Evolutionary conservation across 2,113 vertebrate genomes (phyloP), one percentile per base, ranked within the genome.

Genomic region (Condylura cristata): DNA sequence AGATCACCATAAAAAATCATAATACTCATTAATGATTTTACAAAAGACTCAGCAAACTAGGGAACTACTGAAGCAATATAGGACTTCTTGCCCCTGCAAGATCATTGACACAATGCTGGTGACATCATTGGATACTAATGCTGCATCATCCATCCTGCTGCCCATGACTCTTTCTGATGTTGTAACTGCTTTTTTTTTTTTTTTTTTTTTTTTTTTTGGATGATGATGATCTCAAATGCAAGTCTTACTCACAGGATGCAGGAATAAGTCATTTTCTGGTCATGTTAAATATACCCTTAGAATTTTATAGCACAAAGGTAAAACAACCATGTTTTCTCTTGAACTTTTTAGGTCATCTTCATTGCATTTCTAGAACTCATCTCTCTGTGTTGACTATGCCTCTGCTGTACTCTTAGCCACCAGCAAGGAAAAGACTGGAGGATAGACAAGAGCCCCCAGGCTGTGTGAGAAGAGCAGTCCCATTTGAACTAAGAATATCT

Each of bases 61-160:
- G 48, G 85, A 71, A 76, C 11, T 75, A 90, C 3, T 93, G 71
- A 90, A 91, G n/a, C 28, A 79, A 95, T 86, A 89, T 22, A 82
- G 10, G 76, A 46, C 12, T 72, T 91, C 37, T 86, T 87, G 24
- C 3, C 26, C 12, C 63, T 63, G 56, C 8, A 51, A 30, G 28
- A 60, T 68, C 28, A 92, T 71, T 94, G 53, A 58, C 39, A 71
- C 74, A 82, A 85, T 82, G 10, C 26, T 90, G 60, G 48, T 94
- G 65, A 87, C 28, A 48, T 88, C 32, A 92, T 90, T 83, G 20
- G 18, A 46, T 48, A 75, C 24, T 74, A 92, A 87, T 4, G 32
- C 18, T 61, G 32, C 24, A 75, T 92, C 72, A 91, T 41, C 17
- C 39, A 46, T 83, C 12, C 37, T 39, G 6, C 16, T 91, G 44